phyloP scores from a whole-genome alignment of 2,888 invertebrate genomes.

The Cosmopolites sordidus region DNA sequence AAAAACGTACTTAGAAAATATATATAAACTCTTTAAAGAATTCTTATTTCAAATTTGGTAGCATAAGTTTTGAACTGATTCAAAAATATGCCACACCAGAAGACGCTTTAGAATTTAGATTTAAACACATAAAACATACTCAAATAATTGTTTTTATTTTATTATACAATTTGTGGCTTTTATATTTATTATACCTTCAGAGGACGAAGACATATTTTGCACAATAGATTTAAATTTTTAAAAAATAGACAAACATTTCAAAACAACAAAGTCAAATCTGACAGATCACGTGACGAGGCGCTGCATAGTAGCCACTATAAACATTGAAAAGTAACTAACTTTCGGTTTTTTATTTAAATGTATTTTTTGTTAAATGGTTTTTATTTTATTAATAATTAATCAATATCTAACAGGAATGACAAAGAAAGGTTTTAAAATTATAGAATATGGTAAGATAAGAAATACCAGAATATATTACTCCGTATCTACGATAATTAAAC shows the following conservation, averaged over 20 bases:
- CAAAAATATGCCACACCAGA: slow-evolving; percentile 29
- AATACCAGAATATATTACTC: slow-evolving; percentile 19
- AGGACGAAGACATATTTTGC: slow-evolving; percentile 36
- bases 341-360: too few species aligned
- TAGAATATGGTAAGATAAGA: slow-evolving; percentile 23
- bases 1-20: not conserved
- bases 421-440: too few species aligned
- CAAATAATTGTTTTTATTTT: slow-evolving; percentile 2
- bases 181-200: slow-evolving; percentile 34
- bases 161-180: not conserved
- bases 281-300: slow-evolving; percentile 38
- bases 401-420: too few species aligned
- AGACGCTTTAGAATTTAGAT: slow-evolving; percentile 30
- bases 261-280: slow-evolving; percentile 42
- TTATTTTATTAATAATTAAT: too few species aligned
- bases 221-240: slow-evolving; percentile 27
- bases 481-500: slow-evolving; percentile 30
- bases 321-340: too few species aligned
- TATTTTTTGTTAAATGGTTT: too few species aligned
- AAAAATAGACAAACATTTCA: slow-evolving; percentile 39
- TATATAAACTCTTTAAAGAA: slow-evolving; percentile 1
- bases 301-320: slow-evolving; percentile 27
- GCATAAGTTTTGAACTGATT: slow-evolving; percentile 21
- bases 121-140: slow-evolving; percentile 3
- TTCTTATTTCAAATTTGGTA: slow-evolving; percentile 18